Conservation (phyloP, 2,113 vertebrate species). For the Marmota flaviventris region DNA sequence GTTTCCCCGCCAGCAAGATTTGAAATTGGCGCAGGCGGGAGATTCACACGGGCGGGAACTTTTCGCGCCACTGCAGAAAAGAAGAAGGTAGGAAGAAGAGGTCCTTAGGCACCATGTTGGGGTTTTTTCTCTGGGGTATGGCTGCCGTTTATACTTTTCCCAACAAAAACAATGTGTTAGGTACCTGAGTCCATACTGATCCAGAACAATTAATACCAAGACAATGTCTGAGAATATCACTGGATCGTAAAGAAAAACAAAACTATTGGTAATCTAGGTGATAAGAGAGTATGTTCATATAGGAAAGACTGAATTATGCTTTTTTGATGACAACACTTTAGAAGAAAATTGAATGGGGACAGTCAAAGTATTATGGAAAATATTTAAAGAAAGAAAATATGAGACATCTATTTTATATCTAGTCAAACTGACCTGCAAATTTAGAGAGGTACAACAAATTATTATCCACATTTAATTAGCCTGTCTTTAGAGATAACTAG, state of each 20-base stretch:
- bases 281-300: background rate
- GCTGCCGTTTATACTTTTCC: no score
- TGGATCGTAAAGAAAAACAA: background rate
- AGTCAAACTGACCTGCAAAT: background rate
- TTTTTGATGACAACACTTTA: background rate
- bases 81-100: no score
- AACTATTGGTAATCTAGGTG: background rate
- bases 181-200: background rate
- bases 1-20: no score
- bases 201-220: background rate
- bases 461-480: background rate
- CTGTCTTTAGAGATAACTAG: background rate
- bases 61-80: no score
- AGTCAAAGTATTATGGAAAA: background rate
- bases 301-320: background rate
- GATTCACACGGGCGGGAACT: no score
- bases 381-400: background rate
- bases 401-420: background rate
- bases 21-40: no score
- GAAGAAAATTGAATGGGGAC: background rate
- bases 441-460: background rate
- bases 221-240: background rate
- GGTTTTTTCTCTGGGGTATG: no score
- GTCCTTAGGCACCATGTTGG: no score
- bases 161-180: background rate